Base-by-base conservation (phyloP, 2,888 invertebrate genomes). In the Ellobium chinense region DNA sequence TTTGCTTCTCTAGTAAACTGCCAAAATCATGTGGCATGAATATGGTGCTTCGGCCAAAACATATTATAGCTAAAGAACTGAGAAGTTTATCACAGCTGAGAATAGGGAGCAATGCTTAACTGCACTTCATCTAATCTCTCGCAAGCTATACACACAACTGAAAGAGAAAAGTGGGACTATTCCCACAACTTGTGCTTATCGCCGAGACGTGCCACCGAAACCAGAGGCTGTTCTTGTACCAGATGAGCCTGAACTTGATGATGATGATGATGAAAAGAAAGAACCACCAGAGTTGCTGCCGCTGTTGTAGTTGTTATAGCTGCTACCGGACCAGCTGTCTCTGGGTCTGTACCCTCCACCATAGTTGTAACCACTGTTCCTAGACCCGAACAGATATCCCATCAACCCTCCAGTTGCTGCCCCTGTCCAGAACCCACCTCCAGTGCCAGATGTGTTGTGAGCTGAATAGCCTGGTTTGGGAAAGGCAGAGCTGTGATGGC, bases 381-480 rank as follows among this genome's bases (percentile, higher is more conserved):
- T 87, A 62, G 84, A 85, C 0, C 90, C 89, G 63, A 90, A 84
- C 29, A 90, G 74, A 70, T 90, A 90, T 21, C 89, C 89, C 66
- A 90, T 82, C 18, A 90, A 73, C 5, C 90, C 90, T n/a, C 90
- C 90, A 3, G 90, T 87, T n/a, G 86, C 85, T 24, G 89, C 88
- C 9, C 90, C 90, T 1, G 89, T 84, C 89, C 89, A 90, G 85
- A 90, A 90, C n/a, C 90, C 90, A 1, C 85, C 85, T 56, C 86
- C 82, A 72, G 76, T 76, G 14, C 73, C 69, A 12, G 18, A 54
- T 9, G 29, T 78, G 54, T 1, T 29, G 2, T 37, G 3, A 37
- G 58, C 66, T n/a, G 56, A 21, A 9, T 78, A 34, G 58, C 78
- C 77, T 58, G 73, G 46, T 70, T 60, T 27, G 24, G 74, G 21